phyloP scores from a whole-genome alignment of 2,797 vertebrate species.

The Octomys mimax region DNA sequence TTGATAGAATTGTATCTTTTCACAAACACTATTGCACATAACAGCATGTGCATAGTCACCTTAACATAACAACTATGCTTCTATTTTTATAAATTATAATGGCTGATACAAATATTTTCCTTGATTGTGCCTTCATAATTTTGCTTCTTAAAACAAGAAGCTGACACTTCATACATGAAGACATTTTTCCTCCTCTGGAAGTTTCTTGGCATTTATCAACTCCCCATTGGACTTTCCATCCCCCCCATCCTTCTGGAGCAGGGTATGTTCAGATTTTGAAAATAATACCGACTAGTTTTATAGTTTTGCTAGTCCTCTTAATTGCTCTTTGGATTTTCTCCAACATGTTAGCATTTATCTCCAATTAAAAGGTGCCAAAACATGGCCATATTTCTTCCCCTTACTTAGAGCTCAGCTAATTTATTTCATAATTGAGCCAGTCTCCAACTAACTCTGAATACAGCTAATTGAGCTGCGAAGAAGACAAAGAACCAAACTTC shows the following conservation, averaged over 20 bases:
- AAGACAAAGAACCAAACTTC: slow-evolving; percentile 31
- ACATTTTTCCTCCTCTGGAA: slow-evolving; percentile 10
- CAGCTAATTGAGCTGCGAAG: slow-evolving; percentile 21
- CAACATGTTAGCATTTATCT: slow-evolving; percentile 74
- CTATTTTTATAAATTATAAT: slow-evolving; percentile 29
- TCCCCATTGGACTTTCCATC: background rate
- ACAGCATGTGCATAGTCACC: background rate
- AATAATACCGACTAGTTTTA: slow-evolving; percentile 64
- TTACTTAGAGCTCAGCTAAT: slow-evolving; percentile 46
- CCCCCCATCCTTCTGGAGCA: background rate
- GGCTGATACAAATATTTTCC: background rate
- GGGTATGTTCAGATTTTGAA: slow-evolving; percentile 64
- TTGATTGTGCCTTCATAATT: background rate
- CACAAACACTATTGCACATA: background rate
- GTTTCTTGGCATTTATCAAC: slow-evolving; percentile 28
- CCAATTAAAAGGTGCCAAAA: slow-evolving; percentile 75
- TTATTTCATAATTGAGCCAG: slow-evolving; percentile 36
- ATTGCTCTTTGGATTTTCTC: slow-evolving; percentile 78
- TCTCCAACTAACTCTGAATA: background rate
- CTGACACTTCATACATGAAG: background rate
- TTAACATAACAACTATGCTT: background rate
- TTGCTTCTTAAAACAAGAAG: slow-evolving; percentile 26
- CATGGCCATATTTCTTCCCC: slow-evolving; percentile 58
- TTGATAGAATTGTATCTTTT: background rate
- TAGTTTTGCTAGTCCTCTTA: slow-evolving; percentile 70